Evolutionary conservation across 2,113 vertebrate genomes (phyloP), one percentile per base, ranked within the genome.

Genomic region (Urocolius indicus): DNA sequence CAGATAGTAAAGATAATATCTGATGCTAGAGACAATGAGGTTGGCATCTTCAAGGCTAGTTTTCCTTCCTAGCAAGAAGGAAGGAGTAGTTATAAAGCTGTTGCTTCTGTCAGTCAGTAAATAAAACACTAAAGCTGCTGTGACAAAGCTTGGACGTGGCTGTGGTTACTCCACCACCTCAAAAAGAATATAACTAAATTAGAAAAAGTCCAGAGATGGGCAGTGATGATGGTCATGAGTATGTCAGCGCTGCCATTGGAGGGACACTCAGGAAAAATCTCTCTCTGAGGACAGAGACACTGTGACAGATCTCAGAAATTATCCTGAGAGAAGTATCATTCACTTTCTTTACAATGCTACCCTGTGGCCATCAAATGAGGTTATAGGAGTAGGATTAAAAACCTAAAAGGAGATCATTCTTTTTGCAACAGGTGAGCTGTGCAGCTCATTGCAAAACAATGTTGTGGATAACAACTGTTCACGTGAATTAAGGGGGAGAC

Each of bases 401-500:
- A 18, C 17, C 57, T 55, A 59, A 89, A 41, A 46, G 29, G 22
- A 74, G 30, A n/a, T 48, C 1, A 43, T 52, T 92, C 36, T 30
- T 48, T 34, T 38, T 22, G 45, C 34, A 71, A 54, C 29, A 36
- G 24, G 10, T 24, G 30, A 80, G 52, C 51, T 57, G 58, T 78
- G 51, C 61, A 78, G 4, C 16, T 78, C 13, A 5, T 24, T 80
- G 67, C 81, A 54, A 78, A 32, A 79, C 36, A 72, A 67, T 67
- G 20, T 57, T 1, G 0, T 38, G 48, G 48, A 29, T 63, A 62
- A 20, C n/a, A 83, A 0, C 16, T 54, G 5, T 51, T 77, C 24
- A 41, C 22, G n/a, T 46, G 41, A 72, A 38, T 27, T 51, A 62
- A 63, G 62, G 58, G 27, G 22, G 21, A 76, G 21, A 49, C 20